These are phyloP conservation scores for Colius striatus DNA, from an alignment of 2,113 vertebrate genomes.

Conservation along the genomic window DNA sequence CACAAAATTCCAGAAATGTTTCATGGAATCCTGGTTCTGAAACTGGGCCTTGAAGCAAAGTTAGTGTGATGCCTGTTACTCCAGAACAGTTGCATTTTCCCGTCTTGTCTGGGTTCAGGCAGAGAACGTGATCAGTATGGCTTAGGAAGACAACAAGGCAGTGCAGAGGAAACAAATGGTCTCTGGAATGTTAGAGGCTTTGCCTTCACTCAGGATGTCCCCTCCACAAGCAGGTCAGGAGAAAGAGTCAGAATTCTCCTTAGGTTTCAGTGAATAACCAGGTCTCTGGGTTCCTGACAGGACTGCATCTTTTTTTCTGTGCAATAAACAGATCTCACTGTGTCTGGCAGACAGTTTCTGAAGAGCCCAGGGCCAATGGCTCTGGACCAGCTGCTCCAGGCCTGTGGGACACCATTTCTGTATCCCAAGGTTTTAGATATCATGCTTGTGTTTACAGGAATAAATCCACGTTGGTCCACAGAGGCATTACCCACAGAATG, in stretches of 20 bases:
- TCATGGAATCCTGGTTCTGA: not conserved
- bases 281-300: not conserved
- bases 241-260: not conserved
- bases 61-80: not conserved
- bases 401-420: not conserved
- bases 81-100: not conserved
- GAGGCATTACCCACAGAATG: not conserved
- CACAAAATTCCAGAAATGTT: not conserved
- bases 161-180: not conserved
- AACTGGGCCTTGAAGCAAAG: not conserved
- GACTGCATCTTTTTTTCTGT: not conserved
- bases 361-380: not conserved
- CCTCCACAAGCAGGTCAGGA: not conserved
- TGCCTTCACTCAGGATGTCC: not conserved
- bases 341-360: not conserved
- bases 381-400: not conserved
- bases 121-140: not conserved
- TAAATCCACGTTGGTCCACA: not conserved
- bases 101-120: not conserved
- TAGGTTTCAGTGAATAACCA: not conserved
- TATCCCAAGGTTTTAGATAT: not conserved
- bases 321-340: not conserved
- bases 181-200: not conserved
- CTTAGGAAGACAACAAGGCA: not conserved
- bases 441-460: not conserved